These are phyloP conservation scores for Bubo blakistoni DNA, from an alignment of 2,113 vertebrate species.

Conservation along the genomic window DNA sequence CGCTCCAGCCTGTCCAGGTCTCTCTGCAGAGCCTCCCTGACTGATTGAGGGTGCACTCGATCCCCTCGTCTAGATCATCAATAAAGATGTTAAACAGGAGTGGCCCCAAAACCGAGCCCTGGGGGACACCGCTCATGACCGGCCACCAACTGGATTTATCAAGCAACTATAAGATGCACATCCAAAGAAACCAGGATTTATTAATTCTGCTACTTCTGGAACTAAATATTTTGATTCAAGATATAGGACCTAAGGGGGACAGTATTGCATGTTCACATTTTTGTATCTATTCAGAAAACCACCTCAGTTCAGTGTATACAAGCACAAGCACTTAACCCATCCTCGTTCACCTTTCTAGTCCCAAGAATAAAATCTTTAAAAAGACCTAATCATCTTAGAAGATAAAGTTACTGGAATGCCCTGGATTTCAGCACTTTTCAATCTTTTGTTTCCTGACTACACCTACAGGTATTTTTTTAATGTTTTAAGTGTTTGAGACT, in stretches of 20 bases:
- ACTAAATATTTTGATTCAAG: background rate
- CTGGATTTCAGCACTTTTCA: background rate
- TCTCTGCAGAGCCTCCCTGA: too few species aligned
- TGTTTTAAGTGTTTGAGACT: background rate
- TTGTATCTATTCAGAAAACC: background rate
- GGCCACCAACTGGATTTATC: too few species aligned
- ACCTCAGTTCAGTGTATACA: background rate
- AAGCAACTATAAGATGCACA: background rate
- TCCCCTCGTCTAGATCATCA: too few species aligned
- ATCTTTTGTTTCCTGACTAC: background rate
- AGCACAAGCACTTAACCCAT: background rate
- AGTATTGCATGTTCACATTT: background rate
- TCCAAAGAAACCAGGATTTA: background rate
- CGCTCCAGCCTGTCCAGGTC: too few species aligned
- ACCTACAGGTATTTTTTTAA: background rate
- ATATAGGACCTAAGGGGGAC: background rate
- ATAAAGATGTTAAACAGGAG: too few species aligned
- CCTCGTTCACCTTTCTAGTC: background rate
- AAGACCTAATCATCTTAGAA: background rate
- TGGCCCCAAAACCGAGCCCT: too few species aligned
- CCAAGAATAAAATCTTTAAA: background rate
- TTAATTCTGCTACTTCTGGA: background rate
- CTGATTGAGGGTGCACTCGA: too few species aligned
- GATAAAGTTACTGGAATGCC: background rate
- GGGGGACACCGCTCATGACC: too few species aligned